Evolutionary conservation across 2,113 vertebrate genomes (phyloP), one percentile per base, ranked within the genome.

Genomic region (Heteronetta atricapilla): DNA sequence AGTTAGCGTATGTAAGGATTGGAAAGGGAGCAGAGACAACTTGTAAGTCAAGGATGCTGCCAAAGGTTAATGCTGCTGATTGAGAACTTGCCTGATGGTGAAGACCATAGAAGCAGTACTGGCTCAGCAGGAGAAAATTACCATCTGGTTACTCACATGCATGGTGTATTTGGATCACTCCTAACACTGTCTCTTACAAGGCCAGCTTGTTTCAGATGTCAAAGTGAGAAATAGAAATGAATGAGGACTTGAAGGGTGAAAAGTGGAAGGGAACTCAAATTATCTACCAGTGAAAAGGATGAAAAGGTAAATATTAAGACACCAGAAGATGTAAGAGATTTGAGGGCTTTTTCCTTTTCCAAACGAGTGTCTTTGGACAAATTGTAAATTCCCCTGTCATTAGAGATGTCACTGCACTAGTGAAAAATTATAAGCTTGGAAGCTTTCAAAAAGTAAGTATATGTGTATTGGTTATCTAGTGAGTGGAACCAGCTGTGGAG

Each of bases 11-110:
- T 38, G 44, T 42, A 87, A 88, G 75, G 70, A 82, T 33, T 53
- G 26, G 62, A 82, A 93, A 40, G 66, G 70, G 36, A 82, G 38
- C 52, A 73, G 77, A 75, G 48, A 28, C 26, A 56, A 28, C 42
- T 63, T 1, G 0, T 81, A 91, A 46, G 42, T 79, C 52, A 33
- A 29, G 48, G 38, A 31, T 52, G 25, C 69, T 84, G 52, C 70
- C 48, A 89, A 85, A 89, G 91, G 48, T 93, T 87, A 76, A 75
- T 60, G 23, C 62, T 91, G 53, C 58, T 62, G 62, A 89, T 91
- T 95, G 53, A 91, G 42, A 68, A 58, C 16, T 40, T 91, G 53
- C 67, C 63, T 93, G 53, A 64, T 69, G 75, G 78, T 62, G 94
- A 56, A 91, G 70, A 75, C 78, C 44, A 2, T 66, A 84, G 74